Percentiles rank a stretch among this genome's conserved stretches.
phyloP scores from a whole-genome alignment of 2,797 vertebrate species.

The Lepidocolaptes lacrymiger region DNA sequence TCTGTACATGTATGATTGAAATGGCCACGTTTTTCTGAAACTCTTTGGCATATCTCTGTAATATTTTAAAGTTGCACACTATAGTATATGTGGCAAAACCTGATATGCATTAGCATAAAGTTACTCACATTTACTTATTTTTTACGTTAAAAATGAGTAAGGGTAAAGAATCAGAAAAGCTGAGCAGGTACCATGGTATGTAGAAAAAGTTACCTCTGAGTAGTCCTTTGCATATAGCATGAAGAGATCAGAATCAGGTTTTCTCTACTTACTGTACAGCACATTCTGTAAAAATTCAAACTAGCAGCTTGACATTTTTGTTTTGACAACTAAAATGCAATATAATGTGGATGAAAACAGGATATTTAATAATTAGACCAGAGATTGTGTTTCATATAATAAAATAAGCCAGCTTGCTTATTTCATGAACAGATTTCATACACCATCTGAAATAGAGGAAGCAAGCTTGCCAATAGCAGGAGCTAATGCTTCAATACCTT shows the following conservation, averaged over 20 bases:
- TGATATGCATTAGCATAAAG: neutral
- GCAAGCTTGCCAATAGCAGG: constrained; percentile 64
- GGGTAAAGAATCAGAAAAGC: neutral
- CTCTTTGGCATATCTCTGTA: neutral
- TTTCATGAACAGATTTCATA: constrained; percentile 4
- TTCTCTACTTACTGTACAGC: constrained; percentile 39
- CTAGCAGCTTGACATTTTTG: neutral
- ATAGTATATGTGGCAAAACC: neutral
- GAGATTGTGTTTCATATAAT: neutral
- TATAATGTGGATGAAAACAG: neutral
- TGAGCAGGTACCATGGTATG: neutral
- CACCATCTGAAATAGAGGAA: constrained; percentile 49
- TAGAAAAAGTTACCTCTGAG: constrained; percentile 54
- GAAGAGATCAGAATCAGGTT: constrained; percentile 28
- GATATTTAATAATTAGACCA: constrained; percentile 17
- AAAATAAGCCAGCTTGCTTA: constrained; percentile 43
- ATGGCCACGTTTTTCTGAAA: constrained; percentile 29
- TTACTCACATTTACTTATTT: neutral
- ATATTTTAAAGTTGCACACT: neutral
- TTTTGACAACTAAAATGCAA: neutral
- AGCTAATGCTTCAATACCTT: constrained; percentile 72
- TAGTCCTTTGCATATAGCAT: constrained; percentile 45
- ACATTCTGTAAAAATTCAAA: constrained; percentile 25
- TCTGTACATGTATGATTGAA: neutral
- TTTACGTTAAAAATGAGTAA: neutral